These are phyloP conservation scores for Actinia equina DNA, from an alignment of 64 coral and sea anemone genomes.

Conservation along the genomic window DNA sequence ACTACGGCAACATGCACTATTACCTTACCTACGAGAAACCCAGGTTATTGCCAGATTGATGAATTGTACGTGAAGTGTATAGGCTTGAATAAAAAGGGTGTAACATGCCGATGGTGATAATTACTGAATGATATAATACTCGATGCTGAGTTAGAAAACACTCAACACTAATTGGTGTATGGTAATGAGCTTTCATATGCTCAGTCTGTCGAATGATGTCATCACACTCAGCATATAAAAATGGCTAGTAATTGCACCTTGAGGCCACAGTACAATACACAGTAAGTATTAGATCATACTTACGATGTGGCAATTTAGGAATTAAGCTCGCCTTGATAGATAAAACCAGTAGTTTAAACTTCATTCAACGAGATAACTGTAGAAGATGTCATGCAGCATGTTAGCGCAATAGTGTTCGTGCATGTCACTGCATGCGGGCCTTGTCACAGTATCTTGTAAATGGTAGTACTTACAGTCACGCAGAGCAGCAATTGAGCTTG, in stretches of 20 bases:
- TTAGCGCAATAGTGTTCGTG: too few relatives aligned
- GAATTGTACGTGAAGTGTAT: background rate
- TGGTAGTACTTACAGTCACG: background rate
- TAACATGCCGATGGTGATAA: background rate
- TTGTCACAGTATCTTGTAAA: background rate
- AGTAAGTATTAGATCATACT: background rate
- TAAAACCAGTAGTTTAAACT: too few relatives aligned
- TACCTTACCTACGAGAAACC: background rate
- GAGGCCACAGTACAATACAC: background rate
- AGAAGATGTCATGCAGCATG: background rate
- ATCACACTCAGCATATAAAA: background rate
- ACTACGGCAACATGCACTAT: background rate
- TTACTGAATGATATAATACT: background rate
- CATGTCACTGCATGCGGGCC: background rate
- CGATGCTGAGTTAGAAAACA: background rate
- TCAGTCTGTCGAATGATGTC: background rate
- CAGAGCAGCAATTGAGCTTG: background rate
- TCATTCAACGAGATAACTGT: background rate
- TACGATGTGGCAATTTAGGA: background rate
- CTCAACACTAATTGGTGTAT: background rate
- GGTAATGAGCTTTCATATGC: background rate
- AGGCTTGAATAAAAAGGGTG: background rate
- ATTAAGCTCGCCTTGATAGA: background rate
- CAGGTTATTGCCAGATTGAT: background rate
- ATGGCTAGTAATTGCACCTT: background rate